Evolutionary conservation across 1,140 invertebrate species (phyloP), one percentile per base, ranked within the genome.

Genomic region (Listronotus oregonensis): DNA sequence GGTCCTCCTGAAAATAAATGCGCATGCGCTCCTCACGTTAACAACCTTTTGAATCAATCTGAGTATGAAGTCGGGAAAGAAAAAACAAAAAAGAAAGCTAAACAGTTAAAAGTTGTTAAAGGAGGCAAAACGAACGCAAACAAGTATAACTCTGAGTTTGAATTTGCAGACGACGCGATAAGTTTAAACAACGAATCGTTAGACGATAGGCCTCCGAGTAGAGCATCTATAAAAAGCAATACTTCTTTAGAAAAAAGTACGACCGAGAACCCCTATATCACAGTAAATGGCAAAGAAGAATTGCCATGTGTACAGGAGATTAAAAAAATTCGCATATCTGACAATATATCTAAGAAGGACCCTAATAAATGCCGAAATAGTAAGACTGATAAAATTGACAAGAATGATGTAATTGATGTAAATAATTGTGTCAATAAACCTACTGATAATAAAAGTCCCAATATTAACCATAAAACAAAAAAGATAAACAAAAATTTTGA

Each of bases 231-330:
- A 31, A 66, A 66, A 43, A 56, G 51, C 17, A 60, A 67, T 57
- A 67, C 63, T 4, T 65, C 63, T 21, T n/a, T 65, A 6, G 63
- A 58, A 39, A 65, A 52, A 32, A 58, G 63, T 40, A 66, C 42
- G 51, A 34, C 63, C 60, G 74, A 78, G 43, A 82, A 80, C 51
- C 76, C 80, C 4, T 81, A 82, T 73, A 80, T 82, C 8, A 83
- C 81, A 10, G 88, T 89, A 0, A 83, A 87, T 60, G 88, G 88
- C 15, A 85, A 85, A 65, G 88, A 90, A 74, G 89, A 90, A 75
- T 75, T 89, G 59, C 88, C 88, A 0, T 82, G 81, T 65, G 68
- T 73, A 12, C 68, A 78, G 31, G 75, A 79, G 68, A 73, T 77
- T 18, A 73, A 65, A 68, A 78, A 72, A 69, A 71, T 67, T 61